phyloP scores from a whole-genome alignment of 2,888 invertebrate genomes.

The Hyposoter dolosus region DNA sequence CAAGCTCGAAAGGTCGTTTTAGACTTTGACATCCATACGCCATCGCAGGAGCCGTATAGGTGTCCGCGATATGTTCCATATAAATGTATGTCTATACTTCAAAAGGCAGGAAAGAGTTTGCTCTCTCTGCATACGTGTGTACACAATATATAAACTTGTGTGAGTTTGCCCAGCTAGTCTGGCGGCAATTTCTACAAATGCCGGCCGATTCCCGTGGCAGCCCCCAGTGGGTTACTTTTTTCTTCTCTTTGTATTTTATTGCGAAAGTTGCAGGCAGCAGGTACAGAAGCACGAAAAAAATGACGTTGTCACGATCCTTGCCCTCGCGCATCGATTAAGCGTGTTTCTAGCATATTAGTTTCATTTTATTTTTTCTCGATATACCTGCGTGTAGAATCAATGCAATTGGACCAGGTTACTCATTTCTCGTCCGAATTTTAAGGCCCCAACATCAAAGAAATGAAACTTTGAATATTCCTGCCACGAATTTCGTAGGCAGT shows the following conservation, averaged over 20 bases:
- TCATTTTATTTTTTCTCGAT: slow-evolving; percentile 4
- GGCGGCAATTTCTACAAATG: slow-evolving; percentile 56
- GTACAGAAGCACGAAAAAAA: slow-evolving; percentile 45
- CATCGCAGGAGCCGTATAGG: slow-evolving; percentile 14
- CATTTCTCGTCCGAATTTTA: not conserved
- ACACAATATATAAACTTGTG: not conserved
- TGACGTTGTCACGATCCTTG: slow-evolving; percentile 44
- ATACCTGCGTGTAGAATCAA: slow-evolving; percentile 1
- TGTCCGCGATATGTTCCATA: slow-evolving; percentile 24
- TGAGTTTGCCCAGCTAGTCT: slow-evolving; percentile 8
- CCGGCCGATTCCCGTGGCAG: slow-evolving; percentile 24
- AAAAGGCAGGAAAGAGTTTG: not conserved
- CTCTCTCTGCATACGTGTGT: not conserved
- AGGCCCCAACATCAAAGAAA: not conserved
- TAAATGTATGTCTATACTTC: slow-evolving; percentile 11
- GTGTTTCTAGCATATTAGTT: not conserved
- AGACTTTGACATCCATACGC: slow-evolving; percentile 61
- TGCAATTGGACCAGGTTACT: not conserved
- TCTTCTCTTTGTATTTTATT: slow-evolving; percentile 12
- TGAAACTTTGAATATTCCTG: not conserved
- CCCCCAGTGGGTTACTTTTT: slow-evolving; percentile 20
- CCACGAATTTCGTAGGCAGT: not conserved
- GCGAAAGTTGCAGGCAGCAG: not conserved
- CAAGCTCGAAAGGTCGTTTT: slow-evolving; percentile 66
- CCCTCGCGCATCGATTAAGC: slow-evolving; percentile 47